These are phyloP conservation scores for Myiozetetes cayanensis DNA, from an alignment of 2,113 vertebrate species.

Conservation along the genomic window DNA sequence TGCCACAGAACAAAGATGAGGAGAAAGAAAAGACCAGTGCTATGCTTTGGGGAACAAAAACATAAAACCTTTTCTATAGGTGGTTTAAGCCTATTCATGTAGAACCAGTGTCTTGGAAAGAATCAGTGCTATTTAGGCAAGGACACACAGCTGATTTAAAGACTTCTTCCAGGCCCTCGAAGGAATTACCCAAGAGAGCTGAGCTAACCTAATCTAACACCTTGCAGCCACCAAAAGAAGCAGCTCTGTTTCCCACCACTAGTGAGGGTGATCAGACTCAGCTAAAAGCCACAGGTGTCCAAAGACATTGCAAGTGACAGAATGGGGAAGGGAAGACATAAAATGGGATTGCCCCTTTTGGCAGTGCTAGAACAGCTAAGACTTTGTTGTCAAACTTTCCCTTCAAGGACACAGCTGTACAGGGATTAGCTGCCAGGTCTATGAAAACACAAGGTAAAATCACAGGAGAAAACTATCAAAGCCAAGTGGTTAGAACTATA, in stretches of 20 bases:
- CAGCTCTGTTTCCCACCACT: background rate
- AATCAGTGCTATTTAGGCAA: constrained; percentile 14
- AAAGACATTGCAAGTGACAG: background rate
- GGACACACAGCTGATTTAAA: background rate
- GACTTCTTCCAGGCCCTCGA: background rate
- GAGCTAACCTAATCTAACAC: background rate
- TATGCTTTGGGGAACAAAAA: background rate
- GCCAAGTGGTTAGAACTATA: background rate
- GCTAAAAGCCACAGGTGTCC: background rate
- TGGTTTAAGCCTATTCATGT: constrained; percentile 22
- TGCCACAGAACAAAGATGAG: background rate
- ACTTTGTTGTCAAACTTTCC: background rate
- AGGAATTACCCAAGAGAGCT: background rate
- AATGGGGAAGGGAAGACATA: background rate
- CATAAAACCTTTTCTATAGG: background rate
- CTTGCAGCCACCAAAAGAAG: background rate
- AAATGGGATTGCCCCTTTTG: background rate
- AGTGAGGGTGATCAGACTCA: background rate
- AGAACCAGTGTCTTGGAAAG: background rate
- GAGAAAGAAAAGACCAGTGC: background rate
- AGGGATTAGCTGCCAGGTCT: background rate
- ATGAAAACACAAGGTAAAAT: background rate
- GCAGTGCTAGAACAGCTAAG: background rate
- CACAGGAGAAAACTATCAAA: background rate
- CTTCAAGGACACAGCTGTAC: background rate